Conservation (phyloP, 1,140 invertebrate genomes). For the Stenopsyche tienmushanensis region DNA sequence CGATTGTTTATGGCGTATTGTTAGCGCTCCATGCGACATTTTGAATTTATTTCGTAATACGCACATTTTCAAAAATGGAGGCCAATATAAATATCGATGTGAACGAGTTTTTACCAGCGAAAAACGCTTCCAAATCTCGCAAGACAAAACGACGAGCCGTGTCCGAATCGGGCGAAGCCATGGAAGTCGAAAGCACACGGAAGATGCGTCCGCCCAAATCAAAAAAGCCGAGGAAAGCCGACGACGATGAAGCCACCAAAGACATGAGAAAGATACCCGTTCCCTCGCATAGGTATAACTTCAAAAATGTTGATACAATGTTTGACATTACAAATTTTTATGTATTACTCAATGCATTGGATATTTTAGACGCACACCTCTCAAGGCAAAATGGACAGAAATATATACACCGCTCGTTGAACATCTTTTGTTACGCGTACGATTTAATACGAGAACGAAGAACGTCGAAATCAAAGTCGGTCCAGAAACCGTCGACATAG, state of each 20-base stretch:
- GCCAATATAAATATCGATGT: slow-evolving; percentile 57
- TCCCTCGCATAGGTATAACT: slow-evolving; percentile 63
- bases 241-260: slow-evolving; percentile 59
- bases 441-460: slow-evolving; percentile 90
- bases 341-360: not conserved
- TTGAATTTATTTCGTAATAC: no score
- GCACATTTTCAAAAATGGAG: slow-evolving; percentile 36
- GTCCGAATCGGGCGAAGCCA: slow-evolving; percentile 52
- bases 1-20: not conserved
- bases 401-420: slow-evolving; percentile 96
- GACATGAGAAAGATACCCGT: slow-evolving; percentile 66
- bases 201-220: slow-evolving; percentile 50
- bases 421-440: slow-evolving; percentile 89
- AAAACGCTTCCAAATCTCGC: slow-evolving; percentile 52
- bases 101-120: slow-evolving; percentile 58
- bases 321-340: not conserved
- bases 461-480: slow-evolving; percentile 84
- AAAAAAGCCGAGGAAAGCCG: slow-evolving; percentile 57
- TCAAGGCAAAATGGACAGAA: slow-evolving; percentile 97
- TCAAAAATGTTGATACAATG: not conserved
- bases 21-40: no score
- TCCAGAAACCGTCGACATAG: slow-evolving; percentile 81
- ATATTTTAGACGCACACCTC: slow-evolving; percentile 75
- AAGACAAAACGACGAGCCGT: slow-evolving; percentile 56
- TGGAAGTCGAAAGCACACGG: slow-evolving; percentile 65